These are phyloP conservation scores for Nothocercus julius DNA, from an alignment of 2,113 vertebrate genomes.

Conservation along the genomic window DNA sequence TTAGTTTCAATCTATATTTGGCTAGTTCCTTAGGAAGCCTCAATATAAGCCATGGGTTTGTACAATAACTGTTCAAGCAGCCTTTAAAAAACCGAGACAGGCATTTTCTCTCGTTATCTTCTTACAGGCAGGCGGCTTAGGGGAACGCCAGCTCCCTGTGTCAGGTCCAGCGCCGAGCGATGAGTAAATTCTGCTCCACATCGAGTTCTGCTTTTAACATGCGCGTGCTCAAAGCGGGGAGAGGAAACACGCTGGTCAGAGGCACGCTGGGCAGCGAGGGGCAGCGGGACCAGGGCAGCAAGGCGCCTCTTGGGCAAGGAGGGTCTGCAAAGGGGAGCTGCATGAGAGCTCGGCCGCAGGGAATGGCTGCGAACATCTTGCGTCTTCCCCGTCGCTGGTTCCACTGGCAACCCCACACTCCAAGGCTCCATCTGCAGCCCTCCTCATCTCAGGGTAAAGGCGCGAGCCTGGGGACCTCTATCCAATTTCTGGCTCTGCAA, in stretches of 20 bases:
- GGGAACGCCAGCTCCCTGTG: background rate
- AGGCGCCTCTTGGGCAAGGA: background rate
- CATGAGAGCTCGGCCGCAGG: background rate
- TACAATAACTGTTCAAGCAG: conserved; percentile 6
- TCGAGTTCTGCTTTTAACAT: background rate
- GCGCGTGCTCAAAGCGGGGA: background rate
- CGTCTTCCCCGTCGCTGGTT: background rate
- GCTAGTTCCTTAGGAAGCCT: background rate
- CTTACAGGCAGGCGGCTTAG: conserved; percentile 12
- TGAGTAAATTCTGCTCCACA: background rate
- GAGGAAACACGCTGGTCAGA: fast-evolving
- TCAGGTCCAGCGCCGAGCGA: background rate
- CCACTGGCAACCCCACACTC: fast-evolving
- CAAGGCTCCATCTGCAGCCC: background rate
- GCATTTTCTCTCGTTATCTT: conserved; percentile 46
- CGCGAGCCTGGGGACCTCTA: background rate
- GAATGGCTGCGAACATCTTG: no score
- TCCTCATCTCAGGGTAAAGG: background rate
- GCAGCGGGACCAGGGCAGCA: background rate
- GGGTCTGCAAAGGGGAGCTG: background rate
- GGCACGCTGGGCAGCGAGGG: background rate
- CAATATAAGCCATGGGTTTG: background rate
- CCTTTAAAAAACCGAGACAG: background rate
- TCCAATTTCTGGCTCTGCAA: background rate
- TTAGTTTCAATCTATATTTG: background rate